These are phyloP conservation scores for Mythimna loreyi DNA, from an alignment of 2,888 invertebrate genomes.

Conservation along the genomic window DNA sequence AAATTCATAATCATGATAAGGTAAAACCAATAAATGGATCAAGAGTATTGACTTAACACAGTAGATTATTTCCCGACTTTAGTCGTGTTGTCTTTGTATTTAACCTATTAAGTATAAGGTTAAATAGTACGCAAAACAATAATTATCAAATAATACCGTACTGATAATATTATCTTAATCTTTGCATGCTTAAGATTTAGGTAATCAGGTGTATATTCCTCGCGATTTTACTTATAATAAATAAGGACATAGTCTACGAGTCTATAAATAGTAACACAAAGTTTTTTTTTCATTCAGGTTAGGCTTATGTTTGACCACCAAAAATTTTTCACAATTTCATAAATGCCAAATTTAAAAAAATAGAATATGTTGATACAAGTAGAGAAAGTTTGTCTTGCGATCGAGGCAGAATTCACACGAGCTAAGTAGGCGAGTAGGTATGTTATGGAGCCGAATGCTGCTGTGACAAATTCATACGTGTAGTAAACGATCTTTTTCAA, in stretches of 20 bases:
- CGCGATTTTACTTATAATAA: not conserved
- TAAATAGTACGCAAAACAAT: constrained; percentile 17
- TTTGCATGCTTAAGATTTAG: constrained; percentile 14
- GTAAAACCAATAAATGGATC: not conserved
- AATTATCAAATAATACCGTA: constrained; percentile 47
- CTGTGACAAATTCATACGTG: no score
- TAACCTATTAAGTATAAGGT: constrained; percentile 13
- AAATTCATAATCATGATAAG: not conserved
- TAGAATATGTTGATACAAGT: no score
- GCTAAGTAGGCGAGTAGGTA: no score
- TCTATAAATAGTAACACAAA: no score
- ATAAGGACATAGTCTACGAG: not conserved
- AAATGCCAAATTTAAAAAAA: no score
- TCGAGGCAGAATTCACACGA: no score
- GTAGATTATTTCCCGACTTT: not conserved
- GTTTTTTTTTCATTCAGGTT: no score
- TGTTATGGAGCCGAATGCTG: no score
- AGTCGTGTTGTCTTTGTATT: not conserved
- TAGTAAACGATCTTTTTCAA: no score
- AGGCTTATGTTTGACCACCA: not conserved
- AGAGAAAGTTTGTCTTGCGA: no score
- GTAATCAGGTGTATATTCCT: constrained; percentile 21
- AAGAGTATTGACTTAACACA: not conserved
- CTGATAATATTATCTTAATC: constrained; percentile 50
- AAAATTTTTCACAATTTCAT: not conserved